A percentile compares a stretch with the other conserved stretches of the same genome.
These are phyloP conservation scores for Brachionus asplanchnoidis DNA, from an alignment of 1,140 invertebrate genomes.

Conservation along the genomic window DNA sequence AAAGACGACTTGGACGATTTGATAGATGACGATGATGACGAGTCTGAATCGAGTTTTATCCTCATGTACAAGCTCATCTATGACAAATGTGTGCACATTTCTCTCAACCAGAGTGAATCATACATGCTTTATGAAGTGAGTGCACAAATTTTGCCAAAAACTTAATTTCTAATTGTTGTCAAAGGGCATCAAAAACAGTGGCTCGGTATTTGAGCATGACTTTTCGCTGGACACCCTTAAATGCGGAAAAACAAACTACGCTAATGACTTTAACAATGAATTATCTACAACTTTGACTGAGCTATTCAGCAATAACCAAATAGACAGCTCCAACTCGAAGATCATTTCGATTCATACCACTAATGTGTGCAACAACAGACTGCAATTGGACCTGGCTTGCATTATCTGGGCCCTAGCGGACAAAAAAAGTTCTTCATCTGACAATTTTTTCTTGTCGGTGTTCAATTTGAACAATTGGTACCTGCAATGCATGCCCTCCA, in stretches of 20 bases:
- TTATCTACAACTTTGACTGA: not conserved
- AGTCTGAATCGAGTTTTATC: not conserved
- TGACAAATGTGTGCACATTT: not conserved
- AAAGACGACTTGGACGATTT: conserved; percentile 11
- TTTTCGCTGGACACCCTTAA: not conserved
- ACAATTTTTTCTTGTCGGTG: not conserved
- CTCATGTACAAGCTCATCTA: not conserved
- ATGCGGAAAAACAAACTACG: conserved; percentile 8
- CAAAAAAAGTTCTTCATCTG: not conserved
- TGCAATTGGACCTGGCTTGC: not conserved
- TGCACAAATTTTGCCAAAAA: too few relatives aligned
- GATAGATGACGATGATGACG: conserved; percentile 29
- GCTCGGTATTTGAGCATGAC: not conserved
- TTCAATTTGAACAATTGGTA: conserved; percentile 38
- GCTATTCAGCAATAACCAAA: not conserved
- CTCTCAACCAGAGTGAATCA: not conserved
- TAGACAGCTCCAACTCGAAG: conserved; percentile 1
- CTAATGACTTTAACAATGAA: not conserved
- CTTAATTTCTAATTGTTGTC: not conserved
- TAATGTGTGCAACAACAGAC: not conserved
- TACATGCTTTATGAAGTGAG: conserved; percentile 8
- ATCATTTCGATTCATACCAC: not conserved
- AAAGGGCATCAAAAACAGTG: not conserved
- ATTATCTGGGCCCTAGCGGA: not conserved
- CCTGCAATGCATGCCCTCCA: not conserved